phyloP scores from a whole-genome alignment of 2,888 invertebrate species.

The Ichneumoninae sp. region DNA sequence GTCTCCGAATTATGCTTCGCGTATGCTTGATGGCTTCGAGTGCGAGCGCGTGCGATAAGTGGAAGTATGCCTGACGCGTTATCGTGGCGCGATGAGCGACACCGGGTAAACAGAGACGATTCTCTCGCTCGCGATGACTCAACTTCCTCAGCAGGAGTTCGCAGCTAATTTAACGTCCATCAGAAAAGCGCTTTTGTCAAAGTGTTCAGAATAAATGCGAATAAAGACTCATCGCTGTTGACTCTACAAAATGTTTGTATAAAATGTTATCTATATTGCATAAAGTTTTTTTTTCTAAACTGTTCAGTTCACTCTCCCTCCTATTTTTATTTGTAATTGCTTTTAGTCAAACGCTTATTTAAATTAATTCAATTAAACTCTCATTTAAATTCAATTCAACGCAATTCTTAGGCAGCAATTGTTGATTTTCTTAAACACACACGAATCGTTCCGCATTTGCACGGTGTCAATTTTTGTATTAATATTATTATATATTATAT shows the following conservation, averaged over 20 bases:
- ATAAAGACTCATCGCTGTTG: background rate
- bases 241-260: background rate
- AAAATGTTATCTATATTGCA: background rate
- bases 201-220: background rate
- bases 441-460: too few species aligned
- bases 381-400: too few species aligned
- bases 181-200: background rate
- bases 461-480: too few species aligned
- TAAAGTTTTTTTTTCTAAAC: background rate
- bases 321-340: too few species aligned
- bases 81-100: slow-evolving; percentile 29
- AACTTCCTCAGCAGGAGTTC: slow-evolving; percentile 9
- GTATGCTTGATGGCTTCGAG: background rate
- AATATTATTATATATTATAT: too few species aligned
- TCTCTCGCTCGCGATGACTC: slow-evolving; percentile 20
- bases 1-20: background rate
- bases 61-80: slow-evolving; percentile 3
- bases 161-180: background rate
- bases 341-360: too few species aligned
- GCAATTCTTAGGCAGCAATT: too few species aligned
- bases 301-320: too few species aligned
- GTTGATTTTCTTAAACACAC: too few species aligned
- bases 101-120: slow-evolving; percentile 21
- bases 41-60: slow-evolving; percentile 10
- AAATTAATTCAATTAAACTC: too few species aligned